phyloP scores from a whole-genome alignment of 2,888 invertebrate species.

The Seira ritae region DNA sequence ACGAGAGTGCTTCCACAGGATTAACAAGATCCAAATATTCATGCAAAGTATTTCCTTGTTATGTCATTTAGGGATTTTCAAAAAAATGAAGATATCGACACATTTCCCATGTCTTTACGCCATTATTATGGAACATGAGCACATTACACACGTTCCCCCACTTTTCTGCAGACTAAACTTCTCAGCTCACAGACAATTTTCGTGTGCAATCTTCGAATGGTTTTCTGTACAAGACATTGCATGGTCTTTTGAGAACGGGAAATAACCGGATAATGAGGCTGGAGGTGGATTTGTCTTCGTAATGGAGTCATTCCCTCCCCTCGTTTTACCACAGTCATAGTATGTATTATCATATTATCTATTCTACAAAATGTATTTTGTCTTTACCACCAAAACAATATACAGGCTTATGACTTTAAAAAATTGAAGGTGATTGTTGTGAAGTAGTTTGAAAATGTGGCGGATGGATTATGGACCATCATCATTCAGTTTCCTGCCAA shows the following conservation, averaged over 20 bases:
- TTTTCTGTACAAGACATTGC: too few species aligned
- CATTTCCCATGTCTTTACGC: conserved; percentile 48
- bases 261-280: conserved; percentile 47
- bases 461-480: conserved; percentile 42
- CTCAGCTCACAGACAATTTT: conserved; percentile 23
- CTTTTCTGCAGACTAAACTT: neutral
- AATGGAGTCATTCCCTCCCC: conserved; percentile 9
- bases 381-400: too few species aligned
- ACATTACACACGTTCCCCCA: conserved; percentile 48
- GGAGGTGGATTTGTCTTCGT: conserved; percentile 30
- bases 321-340: neutral
- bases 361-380: too few species aligned
- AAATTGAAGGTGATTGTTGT: too few species aligned
- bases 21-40: conserved; percentile 51
- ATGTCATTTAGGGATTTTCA: conserved; percentile 35
- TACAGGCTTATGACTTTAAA: too few species aligned
- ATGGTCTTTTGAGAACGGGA: neutral
- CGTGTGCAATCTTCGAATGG: neutral
- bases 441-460: too few species aligned
- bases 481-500: conserved; percentile 12
- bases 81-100: conserved; percentile 38
- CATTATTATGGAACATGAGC: conserved; percentile 62
- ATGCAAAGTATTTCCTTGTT: conserved; percentile 49
- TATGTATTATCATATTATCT: too few species aligned
- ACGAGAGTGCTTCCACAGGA: conserved; percentile 22